Percentiles rank a stretch among this genome's conserved stretches.
phyloP scores from a whole-genome alignment of 2,888 invertebrate genomes.

The Julus scanicus region DNA sequence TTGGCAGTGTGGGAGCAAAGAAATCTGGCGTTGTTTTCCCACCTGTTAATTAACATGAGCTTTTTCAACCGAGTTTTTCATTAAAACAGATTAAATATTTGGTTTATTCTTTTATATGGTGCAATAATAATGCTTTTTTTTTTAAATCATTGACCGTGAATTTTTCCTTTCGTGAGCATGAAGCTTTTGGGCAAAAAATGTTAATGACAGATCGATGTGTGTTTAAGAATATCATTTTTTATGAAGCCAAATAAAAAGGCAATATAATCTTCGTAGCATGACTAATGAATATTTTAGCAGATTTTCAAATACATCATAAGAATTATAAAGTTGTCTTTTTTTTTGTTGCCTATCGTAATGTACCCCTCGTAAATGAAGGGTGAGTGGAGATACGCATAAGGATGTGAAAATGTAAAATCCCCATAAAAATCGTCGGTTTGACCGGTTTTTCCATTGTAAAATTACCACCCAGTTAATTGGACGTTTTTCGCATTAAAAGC shows the following conservation, averaged over 20 bases:
- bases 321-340: conserved; percentile 30
- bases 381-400: neutral
- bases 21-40: neutral
- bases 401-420: conserved; percentile 30
- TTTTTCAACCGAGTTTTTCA: neutral
- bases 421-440: conserved; percentile 39
- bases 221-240: conserved; percentile 42
- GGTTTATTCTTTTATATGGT: conserved; percentile 20
- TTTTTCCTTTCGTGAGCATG: neutral
- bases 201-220: conserved; percentile 42
- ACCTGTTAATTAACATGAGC: conserved; percentile 30
- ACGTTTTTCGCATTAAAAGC: conserved; percentile 36
- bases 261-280: conserved; percentile 36
- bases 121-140: conserved; percentile 29
- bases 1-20: conserved; percentile 26
- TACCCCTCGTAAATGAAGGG: conserved; percentile 38
- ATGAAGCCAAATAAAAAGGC: conserved; percentile 36
- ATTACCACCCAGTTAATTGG: conserved; percentile 42
- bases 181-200: neutral
- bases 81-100: conserved; percentile 38
- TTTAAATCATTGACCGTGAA: conserved; percentile 7
- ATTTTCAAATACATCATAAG: conserved; percentile 36
- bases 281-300: conserved; percentile 42
- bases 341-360: neutral
- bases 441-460: conserved; percentile 39